These are phyloP conservation scores for Cerceris ruficornis DNA, from an alignment of 2,888 invertebrate genomes.

Conservation along the genomic window DNA sequence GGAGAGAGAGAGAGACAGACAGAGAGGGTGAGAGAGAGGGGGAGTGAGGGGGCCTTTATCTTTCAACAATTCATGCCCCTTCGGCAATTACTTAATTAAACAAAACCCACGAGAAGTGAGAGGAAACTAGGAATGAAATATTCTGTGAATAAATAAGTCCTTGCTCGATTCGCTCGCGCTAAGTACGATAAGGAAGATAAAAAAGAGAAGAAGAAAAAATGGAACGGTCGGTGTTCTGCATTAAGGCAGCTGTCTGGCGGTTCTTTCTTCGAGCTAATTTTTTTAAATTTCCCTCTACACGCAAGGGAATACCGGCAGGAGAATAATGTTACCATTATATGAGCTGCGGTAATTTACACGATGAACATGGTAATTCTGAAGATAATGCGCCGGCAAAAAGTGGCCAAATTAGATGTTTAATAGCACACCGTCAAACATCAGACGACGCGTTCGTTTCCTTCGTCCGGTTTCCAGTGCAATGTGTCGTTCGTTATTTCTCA, in stretches of 20 bases:
- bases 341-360: conserved; percentile 8
- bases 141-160: conserved; percentile 48
- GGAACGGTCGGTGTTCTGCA: conserved; percentile 19
- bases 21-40: not conserved
- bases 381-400: conserved; percentile 7
- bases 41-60: not conserved
- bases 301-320: conserved; percentile 13
- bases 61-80: conserved; percentile 9
- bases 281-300: conserved; percentile 1
- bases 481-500: not conserved
- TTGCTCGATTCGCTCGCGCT: conserved; percentile 25
- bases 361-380: not conserved
- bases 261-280: conserved; percentile 11
- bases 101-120: conserved; percentile 26
- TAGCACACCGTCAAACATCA: not conserved
- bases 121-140: conserved; percentile 24
- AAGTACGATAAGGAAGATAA: conserved; percentile 31
- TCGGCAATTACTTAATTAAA: conserved; percentile 51
- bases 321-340: conserved; percentile 29
- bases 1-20: not conserved
- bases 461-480: not conserved
- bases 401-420: conserved; percentile 4
- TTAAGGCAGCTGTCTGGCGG: conserved; percentile 27
- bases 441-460: not conserved
- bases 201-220: not conserved